Conservation (phyloP, 2,888 invertebrate genomes). For the Leptarthrus brevirostris region DNA sequence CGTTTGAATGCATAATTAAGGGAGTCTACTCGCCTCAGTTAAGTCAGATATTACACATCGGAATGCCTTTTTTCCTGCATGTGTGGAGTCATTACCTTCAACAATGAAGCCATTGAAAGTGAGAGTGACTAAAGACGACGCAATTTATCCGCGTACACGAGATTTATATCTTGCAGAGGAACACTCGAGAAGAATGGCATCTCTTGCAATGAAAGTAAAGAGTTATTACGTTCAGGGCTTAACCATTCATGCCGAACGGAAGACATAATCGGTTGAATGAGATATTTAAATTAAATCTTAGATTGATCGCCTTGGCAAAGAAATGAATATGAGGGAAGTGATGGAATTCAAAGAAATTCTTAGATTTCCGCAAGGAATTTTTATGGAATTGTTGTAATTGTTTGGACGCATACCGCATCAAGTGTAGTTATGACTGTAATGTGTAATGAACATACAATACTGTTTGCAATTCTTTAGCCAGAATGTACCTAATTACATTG, state of each 20-base stretch:
- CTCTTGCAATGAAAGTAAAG: slow-evolving; percentile 20
- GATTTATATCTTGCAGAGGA: slow-evolving; percentile 19
- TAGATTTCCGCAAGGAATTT: too few species aligned
- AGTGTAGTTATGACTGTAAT: too few species aligned
- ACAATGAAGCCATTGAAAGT: slow-evolving; percentile 38
- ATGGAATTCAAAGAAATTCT: too few species aligned
- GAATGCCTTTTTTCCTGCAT: not conserved
- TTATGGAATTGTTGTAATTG: too few species aligned
- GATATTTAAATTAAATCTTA: slow-evolving; percentile 39
- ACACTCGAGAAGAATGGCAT: not conserved
- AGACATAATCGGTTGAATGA: slow-evolving; percentile 27
- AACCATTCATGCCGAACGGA: slow-evolving; percentile 36
- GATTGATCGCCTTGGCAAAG: not conserved
- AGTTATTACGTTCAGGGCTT: slow-evolving; percentile 6
- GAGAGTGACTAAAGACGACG: slow-evolving; percentile 15
- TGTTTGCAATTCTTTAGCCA: too few species aligned
- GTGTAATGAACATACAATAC: too few species aligned
- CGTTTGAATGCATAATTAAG: slow-evolving; percentile 24
- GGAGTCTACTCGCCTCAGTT: slow-evolving; percentile 5
- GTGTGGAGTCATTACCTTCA: slow-evolving; percentile 10
- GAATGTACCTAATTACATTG: too few species aligned
- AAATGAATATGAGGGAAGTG: too few species aligned
- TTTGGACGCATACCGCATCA: too few species aligned
- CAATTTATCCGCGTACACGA: slow-evolving; percentile 22
- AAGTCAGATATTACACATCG: not conserved